Conservation (phyloP, 2,888 invertebrate species). For the Dione vanillae region DNA sequence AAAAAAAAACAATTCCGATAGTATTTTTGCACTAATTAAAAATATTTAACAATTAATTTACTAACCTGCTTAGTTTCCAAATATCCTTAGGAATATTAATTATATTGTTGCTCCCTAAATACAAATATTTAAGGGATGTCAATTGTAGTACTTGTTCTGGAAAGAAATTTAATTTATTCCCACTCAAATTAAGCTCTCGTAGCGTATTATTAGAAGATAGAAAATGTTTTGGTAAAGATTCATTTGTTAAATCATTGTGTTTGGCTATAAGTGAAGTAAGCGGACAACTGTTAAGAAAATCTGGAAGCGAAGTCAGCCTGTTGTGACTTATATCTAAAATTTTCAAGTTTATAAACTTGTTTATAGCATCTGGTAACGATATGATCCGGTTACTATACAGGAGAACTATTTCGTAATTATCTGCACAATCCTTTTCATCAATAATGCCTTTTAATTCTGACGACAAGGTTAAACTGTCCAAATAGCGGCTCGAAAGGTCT, state of each 20-base stretch:
- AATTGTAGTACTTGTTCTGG: slow-evolving; percentile 95
- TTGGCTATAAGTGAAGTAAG: slow-evolving; percentile 92
- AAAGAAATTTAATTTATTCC: slow-evolving; percentile 92
- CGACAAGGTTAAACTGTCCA: slow-evolving; percentile 84
- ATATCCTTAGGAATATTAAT: slow-evolving; percentile 91
- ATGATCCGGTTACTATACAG: slow-evolving; percentile 94
- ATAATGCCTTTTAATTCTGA: slow-evolving; percentile 85
- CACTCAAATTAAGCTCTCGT: slow-evolving; percentile 96
- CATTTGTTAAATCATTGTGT: slow-evolving; percentile 93
- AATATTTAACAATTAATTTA: too few species aligned
- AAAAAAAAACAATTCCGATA: too few species aligned
- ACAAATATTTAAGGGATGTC: slow-evolving; percentile 90
- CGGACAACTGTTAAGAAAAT: slow-evolving; percentile 89
- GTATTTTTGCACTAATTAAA: too few species aligned
- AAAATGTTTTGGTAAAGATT: slow-evolving; percentile 95
- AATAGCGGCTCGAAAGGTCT: slow-evolving; percentile 82
- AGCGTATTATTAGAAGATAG: slow-evolving; percentile 85
- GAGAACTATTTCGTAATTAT: slow-evolving; percentile 89
- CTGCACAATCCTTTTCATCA: slow-evolving; percentile 83
- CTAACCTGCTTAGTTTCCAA: slow-evolving; percentile 78
- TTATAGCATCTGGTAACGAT: slow-evolving; percentile 86
- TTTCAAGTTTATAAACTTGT: slow-evolving; percentile 89
- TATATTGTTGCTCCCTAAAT: slow-evolving; percentile 95
- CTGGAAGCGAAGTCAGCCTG: slow-evolving; percentile 89
- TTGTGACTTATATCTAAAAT: slow-evolving; percentile 95